A percentile compares a stretch with the other conserved stretches of the same genome.
phyloP scores from a whole-genome alignment of 2,113 vertebrate genomes.

The Gasterosteus nipponicus region DNA sequence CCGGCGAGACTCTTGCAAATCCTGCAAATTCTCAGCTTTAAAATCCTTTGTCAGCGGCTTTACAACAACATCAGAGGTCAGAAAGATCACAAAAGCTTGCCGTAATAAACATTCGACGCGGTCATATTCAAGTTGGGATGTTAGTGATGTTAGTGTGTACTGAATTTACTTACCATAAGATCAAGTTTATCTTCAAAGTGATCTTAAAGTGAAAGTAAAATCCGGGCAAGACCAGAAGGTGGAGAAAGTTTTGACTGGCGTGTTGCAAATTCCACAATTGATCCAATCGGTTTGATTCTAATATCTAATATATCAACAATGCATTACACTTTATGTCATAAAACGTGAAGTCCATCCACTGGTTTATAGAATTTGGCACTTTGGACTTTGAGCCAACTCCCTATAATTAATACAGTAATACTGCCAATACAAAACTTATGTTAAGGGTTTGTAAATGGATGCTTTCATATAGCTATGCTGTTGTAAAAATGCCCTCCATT shows the following conservation, averaged over 20 bases:
- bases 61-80: constrained; percentile 15
- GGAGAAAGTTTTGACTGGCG: not conserved
- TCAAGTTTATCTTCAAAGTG: not conserved
- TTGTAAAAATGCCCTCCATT: not conserved
- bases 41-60: constrained; percentile 16
- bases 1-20: not conserved
- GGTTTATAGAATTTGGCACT: not conserved
- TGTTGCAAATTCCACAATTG: not conserved
- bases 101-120: too few species aligned
- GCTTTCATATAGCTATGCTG: not conserved
- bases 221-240: not conserved
- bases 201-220: not conserved
- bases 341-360: not conserved
- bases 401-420: not conserved
- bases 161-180: not conserved
- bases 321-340: not conserved
- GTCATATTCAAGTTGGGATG: not conserved
- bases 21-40: not conserved
- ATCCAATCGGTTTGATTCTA: not conserved
- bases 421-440: not conserved
- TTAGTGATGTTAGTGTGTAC: not conserved
- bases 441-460: not conserved
- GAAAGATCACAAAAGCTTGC: not conserved
- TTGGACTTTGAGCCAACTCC: not conserved
- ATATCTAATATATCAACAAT: not conserved